These are phyloP conservation scores for Myotis vivesi DNA, from an alignment of 2,797 vertebrate species.

Conservation along the genomic window DNA sequence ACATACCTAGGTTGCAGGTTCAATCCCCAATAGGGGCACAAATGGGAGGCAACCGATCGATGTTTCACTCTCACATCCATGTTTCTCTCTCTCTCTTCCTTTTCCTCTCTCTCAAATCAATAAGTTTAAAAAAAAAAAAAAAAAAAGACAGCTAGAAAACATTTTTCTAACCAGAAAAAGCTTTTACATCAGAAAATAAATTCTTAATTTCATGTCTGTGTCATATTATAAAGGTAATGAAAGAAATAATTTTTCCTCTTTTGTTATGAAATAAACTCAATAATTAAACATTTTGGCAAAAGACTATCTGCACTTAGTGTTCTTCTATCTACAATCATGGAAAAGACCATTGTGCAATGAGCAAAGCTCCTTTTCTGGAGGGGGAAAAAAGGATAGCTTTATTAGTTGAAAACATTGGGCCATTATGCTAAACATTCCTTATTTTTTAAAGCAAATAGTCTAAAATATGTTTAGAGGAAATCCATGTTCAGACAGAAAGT, in stretches of 20 bases:
- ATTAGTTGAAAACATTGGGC: conserved; percentile 81
- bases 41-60: not conserved
- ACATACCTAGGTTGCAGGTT: not conserved
- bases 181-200: conserved; percentile 18
- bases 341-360: conserved; percentile 63
- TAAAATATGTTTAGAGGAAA: conserved; percentile 75
- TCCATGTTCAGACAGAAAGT: conserved; percentile 64
- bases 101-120: not conserved
- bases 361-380: conserved; percentile 78
- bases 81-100: not conserved
- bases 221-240: conserved; percentile 11
- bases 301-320: conserved; percentile 40
- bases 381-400: conserved; percentile 83
- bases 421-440: conserved; percentile 83
- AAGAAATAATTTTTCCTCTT: not conserved
- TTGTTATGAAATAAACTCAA: conserved; percentile 23
- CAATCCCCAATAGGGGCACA: not conserved
- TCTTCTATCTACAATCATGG: conserved; percentile 9
- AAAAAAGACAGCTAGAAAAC: conserved; percentile 10
- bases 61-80: not conserved
- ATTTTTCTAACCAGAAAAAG: conserved; percentile 46
- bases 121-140: not conserved
- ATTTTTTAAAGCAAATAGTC: conserved; percentile 61
- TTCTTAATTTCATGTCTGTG: conserved; percentile 19
- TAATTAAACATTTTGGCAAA: conserved; percentile 57